Base-by-base conservation (phyloP, 2,113 vertebrate species). In the Serilophus lunatus region DNA sequence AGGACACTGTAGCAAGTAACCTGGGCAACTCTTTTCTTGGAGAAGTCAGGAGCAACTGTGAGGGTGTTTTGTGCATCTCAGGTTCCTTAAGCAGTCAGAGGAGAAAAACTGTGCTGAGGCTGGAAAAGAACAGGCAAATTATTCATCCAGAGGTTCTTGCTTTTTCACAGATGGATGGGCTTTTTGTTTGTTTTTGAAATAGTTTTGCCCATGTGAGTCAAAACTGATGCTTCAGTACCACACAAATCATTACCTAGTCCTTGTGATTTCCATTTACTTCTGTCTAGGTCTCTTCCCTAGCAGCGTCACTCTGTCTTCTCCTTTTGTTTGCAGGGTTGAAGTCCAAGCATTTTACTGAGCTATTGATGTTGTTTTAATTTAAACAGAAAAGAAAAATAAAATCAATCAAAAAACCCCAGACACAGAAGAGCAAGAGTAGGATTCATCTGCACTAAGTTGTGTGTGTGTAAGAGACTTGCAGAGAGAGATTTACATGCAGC, bases 121-220 rank as follows among this genome's bases (percentile, higher is more conserved):
- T 89, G 77, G 86, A 71, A 79, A 71, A 89, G n/a, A 78, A 33
- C 60, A 86, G 65, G n/a, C 51, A 60, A 15, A 31, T 59, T 49
- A 53, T 40, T 83, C 10, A 36, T n/a, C 2, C 14, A 31, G 44
- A 49, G 36, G 14, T 75, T 71, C 19, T 60, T 4, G 2, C 20
- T 69, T 65, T 93, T 86, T 81, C 64, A 57, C 19, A 23, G 15
- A 31, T 44, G 26, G 16, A 12, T 64, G 65, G 56, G 29, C 28
- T 72, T 82, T 81, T 35, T 91, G 40, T 86, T 95, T 84, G 31
- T 76, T 92, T 91, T 89, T 86, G 59, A 76, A 86, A 83, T 78
- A 71, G 69, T 74, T 95, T 81, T 91, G 31, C 26, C 42, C 29
- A 8, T 42, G 26, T 59, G 75, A 69, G 23, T 92, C 42, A 44